Conservation (phyloP, 2,113 vertebrate species). For the Ailuropoda melanoleuca region DNA sequence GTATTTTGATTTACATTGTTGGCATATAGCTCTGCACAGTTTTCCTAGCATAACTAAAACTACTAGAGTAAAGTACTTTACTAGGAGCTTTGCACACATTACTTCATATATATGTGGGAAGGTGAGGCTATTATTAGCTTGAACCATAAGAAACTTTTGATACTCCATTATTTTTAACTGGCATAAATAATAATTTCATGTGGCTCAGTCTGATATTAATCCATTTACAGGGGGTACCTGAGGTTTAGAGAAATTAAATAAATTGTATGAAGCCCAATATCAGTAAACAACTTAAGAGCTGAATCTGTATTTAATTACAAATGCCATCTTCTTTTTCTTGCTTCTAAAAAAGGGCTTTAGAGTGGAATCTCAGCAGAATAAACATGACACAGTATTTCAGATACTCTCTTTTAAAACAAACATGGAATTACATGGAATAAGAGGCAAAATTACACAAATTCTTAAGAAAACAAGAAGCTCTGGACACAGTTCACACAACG, state of each 20-base stretch:
- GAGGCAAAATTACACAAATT: neutral
- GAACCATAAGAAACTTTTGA: neutral
- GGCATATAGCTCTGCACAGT: neutral
- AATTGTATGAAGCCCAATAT: neutral
- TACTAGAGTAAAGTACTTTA: neutral
- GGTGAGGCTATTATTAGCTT: neutral
- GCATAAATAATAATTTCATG: neutral
- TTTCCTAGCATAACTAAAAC: slow-evolving; percentile 17
- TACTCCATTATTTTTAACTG: neutral
- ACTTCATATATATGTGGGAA: neutral
- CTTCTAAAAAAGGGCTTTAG: neutral
- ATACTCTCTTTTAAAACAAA: neutral
- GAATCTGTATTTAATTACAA: neutral
- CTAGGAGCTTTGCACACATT: neutral
- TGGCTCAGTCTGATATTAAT: neutral
- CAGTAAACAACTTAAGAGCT: neutral
- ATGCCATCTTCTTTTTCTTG: neutral
- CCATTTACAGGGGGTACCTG: neutral
- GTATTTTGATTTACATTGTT: neutral
- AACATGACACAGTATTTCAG: neutral
- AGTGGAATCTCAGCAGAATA: neutral
- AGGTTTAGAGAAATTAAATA: neutral
- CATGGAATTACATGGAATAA: neutral
- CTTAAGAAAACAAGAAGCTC: neutral
- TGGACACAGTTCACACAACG: neutral